Evolutionary conservation across 2,888 invertebrate genomes (phyloP).

Genomic region (Cataglyphis cursor): DNA sequence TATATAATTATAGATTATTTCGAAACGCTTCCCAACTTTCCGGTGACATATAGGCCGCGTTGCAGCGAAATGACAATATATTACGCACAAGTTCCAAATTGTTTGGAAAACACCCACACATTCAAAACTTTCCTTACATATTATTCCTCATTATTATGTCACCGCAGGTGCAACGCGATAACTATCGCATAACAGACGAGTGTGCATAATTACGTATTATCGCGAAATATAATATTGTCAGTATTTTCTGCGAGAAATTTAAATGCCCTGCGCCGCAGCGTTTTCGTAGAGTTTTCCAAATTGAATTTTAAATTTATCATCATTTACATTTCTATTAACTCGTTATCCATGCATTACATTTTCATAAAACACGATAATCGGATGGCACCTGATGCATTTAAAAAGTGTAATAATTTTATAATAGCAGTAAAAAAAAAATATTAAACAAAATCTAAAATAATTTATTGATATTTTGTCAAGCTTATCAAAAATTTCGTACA

Average conservation of each 20-base stretch:
- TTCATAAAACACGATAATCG: conserved; percentile 54
- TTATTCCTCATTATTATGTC: conserved; percentile 14
- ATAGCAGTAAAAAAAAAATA: neutral
- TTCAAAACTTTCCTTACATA: conserved; percentile 9
- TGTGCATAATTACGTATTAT: conserved; percentile 25
- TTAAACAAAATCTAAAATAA: neutral
- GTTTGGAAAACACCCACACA: conserved; percentile 24
- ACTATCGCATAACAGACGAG: neutral
- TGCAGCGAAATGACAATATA: conserved; percentile 19
- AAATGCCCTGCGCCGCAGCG: neutral
- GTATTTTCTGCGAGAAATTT: conserved; percentile 26
- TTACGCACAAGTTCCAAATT: conserved; percentile 28
- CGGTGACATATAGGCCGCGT: conserved; percentile 34
- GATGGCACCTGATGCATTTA: neutral
- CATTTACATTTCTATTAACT: conserved; percentile 69
- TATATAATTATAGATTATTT: conserved; percentile 63
- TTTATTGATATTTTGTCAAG: neutral
- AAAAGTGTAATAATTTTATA: conserved; percentile 17
- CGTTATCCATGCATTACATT: conserved; percentile 66
- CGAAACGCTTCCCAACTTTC: conserved; percentile 54
- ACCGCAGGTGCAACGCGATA: neutral
- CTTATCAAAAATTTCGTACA: neutral
- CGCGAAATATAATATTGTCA: conserved; percentile 17
- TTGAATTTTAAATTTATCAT: conserved; percentile 63
- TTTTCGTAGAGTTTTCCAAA: conserved; percentile 33